Base-by-base conservation (phyloP, 2,113 vertebrate species). In the Petrocephalus zakoni region DNA sequence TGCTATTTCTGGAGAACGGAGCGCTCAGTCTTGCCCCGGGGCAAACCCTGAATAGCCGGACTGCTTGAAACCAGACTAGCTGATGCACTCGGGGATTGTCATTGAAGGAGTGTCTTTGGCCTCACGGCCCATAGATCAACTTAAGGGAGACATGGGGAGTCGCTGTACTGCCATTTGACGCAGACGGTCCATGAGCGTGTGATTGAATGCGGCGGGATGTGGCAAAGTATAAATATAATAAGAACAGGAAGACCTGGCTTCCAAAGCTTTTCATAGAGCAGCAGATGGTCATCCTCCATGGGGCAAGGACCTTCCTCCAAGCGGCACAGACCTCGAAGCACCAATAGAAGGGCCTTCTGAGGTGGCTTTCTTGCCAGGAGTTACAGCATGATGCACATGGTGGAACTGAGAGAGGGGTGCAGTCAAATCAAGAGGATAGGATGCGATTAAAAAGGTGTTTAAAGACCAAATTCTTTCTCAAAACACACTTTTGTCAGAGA, bases 1-100 rank as follows among this genome's bases (percentile, higher is more conserved):
- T 93, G 94, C 94, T 96, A 96, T 96, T 96, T 95, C 94, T 95
- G 95, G 95, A 95, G 94, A 94, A 93, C 91, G 91, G 90, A 93
- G 93, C 89, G 93, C 94, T 94, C 90, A 87, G 89, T 93, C 92
- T 95, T 89, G 95, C 95, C 95, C 95, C 95, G 92, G 95, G 95
- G 95, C 95, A 95, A 94, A 95, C 94, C 93, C 93, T 95, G 94
- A 96, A 96, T 95, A 95, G 95, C 95, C 93, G 19, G 90, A 93
- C 83, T 93, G 95, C 94, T 95, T 95, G 95, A 94, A 94, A 93
- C 89, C 89, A 92, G 92, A 92, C 93, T 91, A 92, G 91, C 91
- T 95, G 94, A 94, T 93, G 94, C 90, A 92, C 94, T 94, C 94
- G 91, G 94, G 93, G 93, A 92, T 95, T 95, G 95, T 95, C 95